Percentiles rank a stretch among this genome's conserved stretches.
These are phyloP conservation scores for Menidia beryllina DNA, from an alignment of 2,113 vertebrate genomes.

Conservation along the genomic window DNA sequence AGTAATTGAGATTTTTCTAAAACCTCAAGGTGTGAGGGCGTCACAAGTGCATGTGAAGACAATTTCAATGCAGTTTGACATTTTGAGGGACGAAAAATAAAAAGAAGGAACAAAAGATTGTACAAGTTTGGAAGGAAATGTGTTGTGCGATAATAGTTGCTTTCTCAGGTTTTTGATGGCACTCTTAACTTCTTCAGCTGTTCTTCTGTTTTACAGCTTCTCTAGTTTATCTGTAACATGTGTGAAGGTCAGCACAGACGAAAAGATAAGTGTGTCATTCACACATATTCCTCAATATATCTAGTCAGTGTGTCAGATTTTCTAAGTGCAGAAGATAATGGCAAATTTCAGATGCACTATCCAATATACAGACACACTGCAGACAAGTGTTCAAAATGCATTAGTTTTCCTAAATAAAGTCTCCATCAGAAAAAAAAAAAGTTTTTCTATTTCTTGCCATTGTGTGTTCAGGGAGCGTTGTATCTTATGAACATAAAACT, in stretches of 20 bases:
- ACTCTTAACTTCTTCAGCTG: constrained; percentile 29
- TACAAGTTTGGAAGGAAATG: constrained; percentile 1
- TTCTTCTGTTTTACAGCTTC: constrained; percentile 32
- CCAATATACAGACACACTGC: too few species aligned
- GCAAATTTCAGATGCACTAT: too few species aligned
- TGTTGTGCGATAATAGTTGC: constrained; percentile 32
- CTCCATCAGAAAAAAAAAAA: too few species aligned
- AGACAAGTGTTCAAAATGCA: too few species aligned
- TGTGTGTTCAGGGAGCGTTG: too few species aligned
- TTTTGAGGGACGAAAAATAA: not conserved
- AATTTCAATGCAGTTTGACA: constrained; percentile 1
- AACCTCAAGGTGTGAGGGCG: constrained; percentile 18
- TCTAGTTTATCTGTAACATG: constrained; percentile 30
- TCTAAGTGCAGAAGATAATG: not conserved
- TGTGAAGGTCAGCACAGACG: constrained; percentile 49
- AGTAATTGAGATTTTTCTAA: constrained; percentile 42
- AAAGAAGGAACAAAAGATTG: constrained; percentile 15
- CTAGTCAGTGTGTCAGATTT: constrained; percentile 7
- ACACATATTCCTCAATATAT: constrained; percentile 8
- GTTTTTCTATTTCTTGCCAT: too few species aligned
- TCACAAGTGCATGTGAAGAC: constrained; percentile 18
- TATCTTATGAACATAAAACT: too few species aligned
- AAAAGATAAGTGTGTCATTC: constrained; percentile 40
- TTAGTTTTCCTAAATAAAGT: too few species aligned
- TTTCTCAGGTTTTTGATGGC: constrained; percentile 31